These are phyloP conservation scores for Crotophaga sulcirostris DNA, from an alignment of 2,113 vertebrate species.

Conservation along the genomic window DNA sequence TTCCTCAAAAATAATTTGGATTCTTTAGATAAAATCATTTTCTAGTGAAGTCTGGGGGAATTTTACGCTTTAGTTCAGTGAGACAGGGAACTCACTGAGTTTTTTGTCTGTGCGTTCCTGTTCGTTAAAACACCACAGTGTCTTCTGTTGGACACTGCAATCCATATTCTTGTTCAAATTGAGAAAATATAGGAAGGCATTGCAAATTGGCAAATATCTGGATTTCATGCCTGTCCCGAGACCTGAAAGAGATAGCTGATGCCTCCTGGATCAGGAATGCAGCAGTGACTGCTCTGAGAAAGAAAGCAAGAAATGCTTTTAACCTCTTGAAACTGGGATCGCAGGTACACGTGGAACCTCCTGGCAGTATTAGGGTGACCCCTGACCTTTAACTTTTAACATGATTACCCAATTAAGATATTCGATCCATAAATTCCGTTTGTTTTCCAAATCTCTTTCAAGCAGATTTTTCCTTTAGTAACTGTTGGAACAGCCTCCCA, in stretches of 20 bases:
- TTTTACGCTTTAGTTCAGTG: background rate
- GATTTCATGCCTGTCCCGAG: slow-evolving; percentile 26
- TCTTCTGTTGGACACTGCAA: slow-evolving; percentile 1
- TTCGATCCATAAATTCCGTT: background rate
- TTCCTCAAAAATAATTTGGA: slow-evolving; percentile 8
- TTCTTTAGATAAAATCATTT: background rate
- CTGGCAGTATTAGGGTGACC: background rate
- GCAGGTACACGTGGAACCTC: background rate
- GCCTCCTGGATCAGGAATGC: background rate
- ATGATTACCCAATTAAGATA: background rate
- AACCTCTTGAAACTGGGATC: background rate
- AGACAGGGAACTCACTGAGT: background rate
- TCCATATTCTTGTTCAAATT: background rate
- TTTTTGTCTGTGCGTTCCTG: background rate
- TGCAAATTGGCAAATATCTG: slow-evolving; percentile 52
- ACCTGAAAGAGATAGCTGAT: slow-evolving; percentile 10
- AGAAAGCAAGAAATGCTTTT: background rate
- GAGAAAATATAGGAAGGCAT: background rate
- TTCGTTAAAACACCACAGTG: background rate
- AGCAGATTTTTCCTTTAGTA: background rate
- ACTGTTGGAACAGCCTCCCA: background rate
- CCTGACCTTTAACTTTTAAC: background rate
- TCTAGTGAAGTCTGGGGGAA: background rate
- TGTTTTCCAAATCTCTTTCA: background rate
- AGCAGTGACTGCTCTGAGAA: background rate